Evolutionary conservation across 2,113 vertebrate species (phyloP).

Genomic region (Suricata suricatta): DNA sequence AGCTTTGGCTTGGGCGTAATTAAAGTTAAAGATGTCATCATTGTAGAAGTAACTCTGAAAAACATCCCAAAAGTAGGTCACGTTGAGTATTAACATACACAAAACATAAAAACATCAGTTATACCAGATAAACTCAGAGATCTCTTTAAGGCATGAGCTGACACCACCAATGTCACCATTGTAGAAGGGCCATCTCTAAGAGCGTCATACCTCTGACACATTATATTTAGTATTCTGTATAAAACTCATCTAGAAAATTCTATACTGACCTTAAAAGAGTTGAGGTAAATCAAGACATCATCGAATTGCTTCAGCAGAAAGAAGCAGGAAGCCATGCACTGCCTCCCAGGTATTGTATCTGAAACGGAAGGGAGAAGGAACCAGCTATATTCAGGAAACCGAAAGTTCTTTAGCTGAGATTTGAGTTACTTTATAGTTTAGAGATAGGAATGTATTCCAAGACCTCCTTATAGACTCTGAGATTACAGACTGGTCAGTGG

Average conservation of each 20-base stretch:
- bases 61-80: constrained; percentile 64
- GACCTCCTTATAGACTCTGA: constrained; percentile 53
- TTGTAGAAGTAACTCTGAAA: constrained; percentile 97
- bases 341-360: constrained; percentile 98
- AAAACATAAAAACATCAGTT: constrained; percentile 7
- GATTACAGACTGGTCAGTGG: neutral
- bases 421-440: constrained; percentile 46
- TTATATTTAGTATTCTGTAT: neutral
- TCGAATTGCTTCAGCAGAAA: constrained; percentile 96
- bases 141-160: neutral
- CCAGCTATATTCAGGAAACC: neutral
- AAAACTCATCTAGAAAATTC: constrained; percentile 7
- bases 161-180: neutral
- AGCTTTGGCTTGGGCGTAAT: constrained; percentile 98
- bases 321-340: constrained; percentile 98
- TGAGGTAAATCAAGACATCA: constrained; percentile 97
- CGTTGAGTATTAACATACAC: neutral
- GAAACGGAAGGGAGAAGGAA: constrained; percentile 73
- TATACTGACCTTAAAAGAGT: constrained; percentile 95
- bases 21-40: constrained; percentile 97
- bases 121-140: neutral
- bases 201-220: neutral
- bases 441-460: constrained; percentile 24
- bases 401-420: neutral
- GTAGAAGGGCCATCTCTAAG: neutral